Percentiles rank a stretch among this genome's conserved stretches.
These are phyloP conservation scores for Piprites chloris DNA, from an alignment of 2,113 vertebrate genomes.

Conservation along the genomic window DNA sequence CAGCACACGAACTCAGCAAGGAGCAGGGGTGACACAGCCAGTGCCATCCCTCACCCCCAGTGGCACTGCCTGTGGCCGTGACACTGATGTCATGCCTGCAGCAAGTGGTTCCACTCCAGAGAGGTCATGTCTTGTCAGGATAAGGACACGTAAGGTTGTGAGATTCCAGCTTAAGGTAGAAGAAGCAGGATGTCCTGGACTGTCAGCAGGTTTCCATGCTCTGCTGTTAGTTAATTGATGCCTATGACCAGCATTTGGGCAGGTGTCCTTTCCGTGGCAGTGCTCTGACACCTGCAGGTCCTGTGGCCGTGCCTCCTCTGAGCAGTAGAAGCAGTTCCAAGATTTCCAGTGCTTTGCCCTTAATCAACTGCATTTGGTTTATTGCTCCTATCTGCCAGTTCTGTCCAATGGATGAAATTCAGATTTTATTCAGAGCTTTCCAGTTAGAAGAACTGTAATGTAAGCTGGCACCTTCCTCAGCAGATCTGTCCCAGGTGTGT, in stretches of 20 bases:
- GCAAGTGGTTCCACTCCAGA: not conserved
- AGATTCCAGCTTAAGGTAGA: not conserved
- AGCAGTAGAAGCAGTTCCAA: not conserved
- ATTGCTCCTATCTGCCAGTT: not conserved
- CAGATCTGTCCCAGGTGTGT: not conserved
- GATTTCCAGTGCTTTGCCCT: not conserved
- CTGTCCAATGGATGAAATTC: not conserved
- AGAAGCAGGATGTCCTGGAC: not conserved
- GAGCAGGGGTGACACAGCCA: not conserved
- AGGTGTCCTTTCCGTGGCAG: not conserved
- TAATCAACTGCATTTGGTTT: not conserved
- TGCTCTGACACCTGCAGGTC: not conserved
- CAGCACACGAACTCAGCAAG: not conserved
- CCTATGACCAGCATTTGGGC: not conserved
- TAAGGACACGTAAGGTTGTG: rapidly evolving
- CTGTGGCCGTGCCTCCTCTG: rapidly evolving
- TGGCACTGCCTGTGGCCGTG: rapidly evolving
- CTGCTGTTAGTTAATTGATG: not conserved
- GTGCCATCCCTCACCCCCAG: rapidly evolving
- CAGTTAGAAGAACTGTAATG: not conserved
- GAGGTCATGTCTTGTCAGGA: not conserved
- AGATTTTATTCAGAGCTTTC: not conserved
- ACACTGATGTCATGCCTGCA: not conserved
- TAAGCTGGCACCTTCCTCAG: not conserved
- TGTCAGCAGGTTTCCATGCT: not conserved